Percentiles rank a stretch among this genome's conserved stretches.
phyloP scores from a whole-genome alignment of 64 coral and sea anemone genomes.

The Catalaphyllia jardinei region DNA sequence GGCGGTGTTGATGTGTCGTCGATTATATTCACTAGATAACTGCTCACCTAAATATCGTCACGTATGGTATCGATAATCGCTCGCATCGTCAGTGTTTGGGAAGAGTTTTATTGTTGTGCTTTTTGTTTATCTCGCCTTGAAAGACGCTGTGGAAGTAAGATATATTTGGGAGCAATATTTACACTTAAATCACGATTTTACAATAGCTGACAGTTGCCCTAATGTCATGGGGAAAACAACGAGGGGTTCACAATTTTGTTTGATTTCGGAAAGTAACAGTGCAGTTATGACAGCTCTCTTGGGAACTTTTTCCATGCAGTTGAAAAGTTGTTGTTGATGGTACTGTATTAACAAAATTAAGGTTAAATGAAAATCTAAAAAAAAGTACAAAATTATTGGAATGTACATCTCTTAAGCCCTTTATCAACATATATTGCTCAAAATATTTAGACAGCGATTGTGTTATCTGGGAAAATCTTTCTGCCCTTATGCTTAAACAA shows the following conservation, averaged over 20 bases:
- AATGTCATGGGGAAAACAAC: not conserved
- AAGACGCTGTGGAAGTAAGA: not conserved
- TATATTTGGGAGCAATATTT: not conserved
- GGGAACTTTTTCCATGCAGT: not conserved
- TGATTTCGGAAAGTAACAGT: not conserved
- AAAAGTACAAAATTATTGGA: not conserved
- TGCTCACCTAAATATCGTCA: constrained; percentile 1
- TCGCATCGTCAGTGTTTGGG: not conserved
- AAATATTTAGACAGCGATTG: constrained; percentile 12
- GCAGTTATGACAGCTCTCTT: not conserved
- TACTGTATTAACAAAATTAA: not conserved
- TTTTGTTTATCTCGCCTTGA: not conserved
- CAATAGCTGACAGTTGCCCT: not conserved
- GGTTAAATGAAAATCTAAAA: not conserved
- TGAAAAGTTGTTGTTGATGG: not conserved
- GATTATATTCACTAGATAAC: not conserved
- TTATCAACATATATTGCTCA: not conserved
- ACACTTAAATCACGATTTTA: not conserved
- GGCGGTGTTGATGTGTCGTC: not conserved
- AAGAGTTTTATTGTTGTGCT: not conserved
- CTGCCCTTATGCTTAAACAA: not conserved
- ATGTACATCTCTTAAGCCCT: not conserved
- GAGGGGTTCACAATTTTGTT: not conserved
- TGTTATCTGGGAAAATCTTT: not conserved
- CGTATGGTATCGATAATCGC: not conserved